Evolutionary conservation across 2,888 invertebrate species (phyloP).

Genomic region (Leptodirus hochenwartii): DNA sequence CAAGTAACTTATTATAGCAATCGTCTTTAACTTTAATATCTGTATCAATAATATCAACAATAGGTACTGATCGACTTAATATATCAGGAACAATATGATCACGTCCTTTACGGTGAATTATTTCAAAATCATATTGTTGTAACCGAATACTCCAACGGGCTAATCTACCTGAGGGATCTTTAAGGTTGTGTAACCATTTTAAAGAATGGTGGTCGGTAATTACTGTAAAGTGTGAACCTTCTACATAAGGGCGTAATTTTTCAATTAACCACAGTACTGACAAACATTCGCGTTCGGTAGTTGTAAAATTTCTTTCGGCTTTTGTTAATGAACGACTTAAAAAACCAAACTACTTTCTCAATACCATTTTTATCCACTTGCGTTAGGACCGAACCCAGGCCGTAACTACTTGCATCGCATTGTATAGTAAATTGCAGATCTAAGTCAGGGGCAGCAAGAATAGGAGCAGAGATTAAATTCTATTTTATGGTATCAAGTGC

Average conservation of each 20-base stretch:
- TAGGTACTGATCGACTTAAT: conserved; percentile 6
- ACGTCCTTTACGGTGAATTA: conserved; percentile 9
- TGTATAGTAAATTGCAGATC: conserved; percentile 7
- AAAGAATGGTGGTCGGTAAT: conserved; percentile 13
- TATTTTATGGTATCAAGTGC: conserved; percentile 5
- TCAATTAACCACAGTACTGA: conserved; percentile 14
- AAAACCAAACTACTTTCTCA: no score
- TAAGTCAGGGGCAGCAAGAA: conserved; percentile 7
- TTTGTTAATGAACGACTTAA: conserved; percentile 11
- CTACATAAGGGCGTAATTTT: conserved; percentile 13
- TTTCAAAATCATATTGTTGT: conserved; percentile 10
- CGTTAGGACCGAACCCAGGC: conserved; percentile 8
- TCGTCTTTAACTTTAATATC: neutral
- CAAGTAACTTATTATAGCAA: neutral
- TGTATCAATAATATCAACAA: conserved; percentile 7
- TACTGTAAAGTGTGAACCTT: conserved; percentile 11
- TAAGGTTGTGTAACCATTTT: conserved; percentile 11
- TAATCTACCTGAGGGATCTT: conserved; percentile 11
- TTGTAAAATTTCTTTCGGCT: conserved; percentile 11
- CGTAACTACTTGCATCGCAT: conserved; percentile 8
- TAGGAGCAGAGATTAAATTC: conserved; percentile 3
- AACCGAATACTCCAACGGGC: conserved; percentile 10
- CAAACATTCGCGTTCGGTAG: conserved; percentile 13
- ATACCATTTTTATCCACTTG: conserved; percentile 5
- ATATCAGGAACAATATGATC: conserved; percentile 7